Percentiles rank a stretch among this genome's conserved stretches.
Conservation (phyloP, 2,113 vertebrate genomes). For the Atrichornis clamosus region DNA sequence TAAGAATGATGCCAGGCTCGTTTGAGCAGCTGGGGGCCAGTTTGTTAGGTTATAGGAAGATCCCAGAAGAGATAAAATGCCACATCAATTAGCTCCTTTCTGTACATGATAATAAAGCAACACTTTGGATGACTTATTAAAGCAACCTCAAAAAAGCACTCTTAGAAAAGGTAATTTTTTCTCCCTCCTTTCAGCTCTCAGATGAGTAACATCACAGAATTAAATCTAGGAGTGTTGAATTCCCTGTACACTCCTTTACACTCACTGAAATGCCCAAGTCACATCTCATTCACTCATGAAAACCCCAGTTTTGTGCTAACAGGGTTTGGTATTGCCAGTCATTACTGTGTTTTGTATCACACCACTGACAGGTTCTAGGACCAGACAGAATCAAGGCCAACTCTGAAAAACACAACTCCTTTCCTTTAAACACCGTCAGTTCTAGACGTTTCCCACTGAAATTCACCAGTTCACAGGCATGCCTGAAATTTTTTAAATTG, state of each 20-base stretch:
- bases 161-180: neutral
- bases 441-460: neutral
- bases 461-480: neutral
- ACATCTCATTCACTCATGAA: fast-evolving
- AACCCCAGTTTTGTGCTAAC: neutral
- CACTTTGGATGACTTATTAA: neutral
- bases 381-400: neutral
- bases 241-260: neutral
- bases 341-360: neutral
- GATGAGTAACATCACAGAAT: neutral
- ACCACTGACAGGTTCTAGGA: neutral
- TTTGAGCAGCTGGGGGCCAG: neutral
- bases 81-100: neutral
- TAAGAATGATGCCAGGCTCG: neutral
- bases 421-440: neutral
- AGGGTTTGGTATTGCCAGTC: neutral
- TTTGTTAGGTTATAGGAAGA: neutral
- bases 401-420: neutral
- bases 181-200: neutral
- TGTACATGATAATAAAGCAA: neutral
- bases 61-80: neutral
- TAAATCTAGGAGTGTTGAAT: neutral
- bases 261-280: neutral
- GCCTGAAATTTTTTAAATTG: neutral
- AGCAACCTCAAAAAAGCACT: neutral